These are phyloP conservation scores for Pygoscelis adeliae DNA, from an alignment of 2,113 vertebrate genomes.

Conservation along the genomic window DNA sequence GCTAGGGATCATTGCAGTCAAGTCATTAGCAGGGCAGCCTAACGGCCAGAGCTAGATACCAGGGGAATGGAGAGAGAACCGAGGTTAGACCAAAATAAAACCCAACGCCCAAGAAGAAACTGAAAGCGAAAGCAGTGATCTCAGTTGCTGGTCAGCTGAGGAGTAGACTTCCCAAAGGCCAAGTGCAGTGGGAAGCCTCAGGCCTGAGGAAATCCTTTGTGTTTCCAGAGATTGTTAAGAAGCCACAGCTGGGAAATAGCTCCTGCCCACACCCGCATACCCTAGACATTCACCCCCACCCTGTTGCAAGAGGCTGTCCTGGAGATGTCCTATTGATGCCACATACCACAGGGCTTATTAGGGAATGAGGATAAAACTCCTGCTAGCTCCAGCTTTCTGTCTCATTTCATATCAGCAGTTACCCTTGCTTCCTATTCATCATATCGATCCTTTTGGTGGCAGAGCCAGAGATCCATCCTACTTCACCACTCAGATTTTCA, in stretches of 20 bases:
- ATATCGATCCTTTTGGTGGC: fast-evolving
- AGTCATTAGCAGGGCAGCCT: not conserved
- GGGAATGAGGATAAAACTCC: not conserved
- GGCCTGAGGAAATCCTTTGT: not conserved
- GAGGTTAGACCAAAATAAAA: not conserved
- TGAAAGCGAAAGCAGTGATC: not conserved
- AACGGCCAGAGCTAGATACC: not conserved
- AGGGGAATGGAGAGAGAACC: not conserved
- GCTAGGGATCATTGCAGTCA: not conserved
- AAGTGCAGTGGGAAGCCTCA: not conserved
- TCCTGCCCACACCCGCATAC: not conserved
- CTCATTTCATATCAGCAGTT: not conserved
- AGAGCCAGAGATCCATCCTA: not conserved
- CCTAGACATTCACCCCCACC: not conserved
- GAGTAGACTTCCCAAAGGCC: not conserved
- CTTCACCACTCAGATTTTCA: not conserved
- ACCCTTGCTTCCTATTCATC: not conserved
- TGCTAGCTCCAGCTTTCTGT: not conserved
- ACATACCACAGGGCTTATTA: not conserved
- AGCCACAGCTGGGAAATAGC: not conserved
- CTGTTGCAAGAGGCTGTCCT: not conserved
- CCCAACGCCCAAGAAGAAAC: not conserved
- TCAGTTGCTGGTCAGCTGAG: no score
- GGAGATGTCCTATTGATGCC: not conserved
- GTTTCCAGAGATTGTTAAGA: not conserved